Base-by-base conservation (phyloP, 2,888 invertebrate species). In the Subacronicta megacephala region DNA sequence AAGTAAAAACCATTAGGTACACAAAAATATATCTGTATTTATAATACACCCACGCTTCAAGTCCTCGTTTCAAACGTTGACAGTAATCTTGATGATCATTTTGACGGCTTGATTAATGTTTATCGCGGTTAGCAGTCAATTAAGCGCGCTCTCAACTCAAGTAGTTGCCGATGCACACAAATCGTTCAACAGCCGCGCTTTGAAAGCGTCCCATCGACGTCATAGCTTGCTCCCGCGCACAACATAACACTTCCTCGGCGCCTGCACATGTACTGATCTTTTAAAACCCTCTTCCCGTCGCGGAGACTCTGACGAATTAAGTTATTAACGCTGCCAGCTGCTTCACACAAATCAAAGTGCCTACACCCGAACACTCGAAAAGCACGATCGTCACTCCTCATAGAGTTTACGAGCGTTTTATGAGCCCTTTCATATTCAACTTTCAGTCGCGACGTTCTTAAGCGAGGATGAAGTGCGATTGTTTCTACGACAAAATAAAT, bases 281-380 rank as follows among this genome's bases (percentile, higher is more conserved):
- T 84, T 84, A 88, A 91, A 90, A 82, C 88, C 86, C 88, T 88
- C 90, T 89, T 91, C 89, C 89, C 90, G 88, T 87, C 78, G 83
- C 83, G 82, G 83, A 85, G 83, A 85, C 91, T 90, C 90, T 93
- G 92, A 94, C 92, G 93, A 93, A 94, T 94, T 93, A 93, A 93
- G 92, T 91, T 93, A 93, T 94, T 93, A 94, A 92, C 92, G 91
- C 88, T 88, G 78, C 78, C 76, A 94, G 94, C 94, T 94, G 94
- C 85, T 89, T 80, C 75, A 87, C 88, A 93, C 94, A 94, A 93
- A 94, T 94, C 93, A 94, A 93, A 92, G 91, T 83, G 87, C 77
- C 85, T 85, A 83, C 85, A 85, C 81, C 81, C 76, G 77, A 84
- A 83, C 86, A 87, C 85, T 90, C 83, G 63, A 79, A 86, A 80